These are phyloP conservation scores for Smithornis capensis DNA, from an alignment of 2,113 vertebrate genomes.

Conservation along the genomic window DNA sequence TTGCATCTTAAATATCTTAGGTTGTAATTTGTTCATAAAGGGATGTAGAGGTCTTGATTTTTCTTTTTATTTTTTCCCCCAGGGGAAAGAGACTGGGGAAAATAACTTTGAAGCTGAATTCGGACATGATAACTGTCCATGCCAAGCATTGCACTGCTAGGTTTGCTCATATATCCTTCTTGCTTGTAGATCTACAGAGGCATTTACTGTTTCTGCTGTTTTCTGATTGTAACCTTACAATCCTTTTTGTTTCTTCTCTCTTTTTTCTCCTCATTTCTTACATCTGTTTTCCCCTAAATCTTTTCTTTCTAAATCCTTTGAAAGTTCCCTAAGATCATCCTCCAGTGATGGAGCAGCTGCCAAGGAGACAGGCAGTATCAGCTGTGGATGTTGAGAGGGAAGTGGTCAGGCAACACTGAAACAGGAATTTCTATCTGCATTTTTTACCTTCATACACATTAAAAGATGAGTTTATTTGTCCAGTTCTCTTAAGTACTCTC, in stretches of 20 bases:
- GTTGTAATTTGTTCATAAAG: background rate
- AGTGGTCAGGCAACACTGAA: background rate
- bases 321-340: background rate
- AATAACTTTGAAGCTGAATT: background rate
- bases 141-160: background rate
- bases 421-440: rapidly evolving
- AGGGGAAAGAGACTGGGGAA: background rate
- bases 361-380: background rate
- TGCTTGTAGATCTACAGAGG: background rate
- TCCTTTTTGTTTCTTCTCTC: background rate
- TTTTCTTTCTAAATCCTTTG: background rate
- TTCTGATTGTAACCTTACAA: background rate
- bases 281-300: background rate
- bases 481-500: background rate
- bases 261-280: background rate
- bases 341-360: background rate
- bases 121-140: rapidly evolving
- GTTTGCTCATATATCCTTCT: rapidly evolving
- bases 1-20: background rate
- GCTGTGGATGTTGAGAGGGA: background rate
- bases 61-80: background rate
- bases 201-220: background rate
- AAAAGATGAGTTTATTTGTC: background rate
- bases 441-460: background rate
- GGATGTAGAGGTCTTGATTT: background rate